Conservation (phyloP, 2,113 vertebrate species). For the Hucho hucho region DNA sequence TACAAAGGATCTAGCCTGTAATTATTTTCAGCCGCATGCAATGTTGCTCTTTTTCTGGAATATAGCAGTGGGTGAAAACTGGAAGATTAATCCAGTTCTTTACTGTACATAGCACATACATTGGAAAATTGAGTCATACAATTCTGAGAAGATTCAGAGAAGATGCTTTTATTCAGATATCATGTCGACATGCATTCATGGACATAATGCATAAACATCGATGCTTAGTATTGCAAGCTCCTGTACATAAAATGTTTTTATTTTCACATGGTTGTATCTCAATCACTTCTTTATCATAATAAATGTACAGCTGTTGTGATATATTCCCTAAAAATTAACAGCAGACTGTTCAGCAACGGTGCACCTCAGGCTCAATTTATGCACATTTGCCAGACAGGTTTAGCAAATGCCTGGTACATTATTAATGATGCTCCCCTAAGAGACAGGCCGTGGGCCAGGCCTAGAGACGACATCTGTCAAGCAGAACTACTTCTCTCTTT, state of each 20-base stretch:
- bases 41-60: neutral
- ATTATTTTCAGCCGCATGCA: constrained; percentile 22
- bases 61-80: neutral
- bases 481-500: constrained; percentile 46
- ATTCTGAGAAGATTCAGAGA: too few relatives aligned
- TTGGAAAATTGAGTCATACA: too few relatives aligned
- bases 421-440: constrained; percentile 56
- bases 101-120: too few relatives aligned
- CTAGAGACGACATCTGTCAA: constrained; percentile 55
- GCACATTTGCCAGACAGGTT: constrained; percentile 68
- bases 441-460: constrained; percentile 62
- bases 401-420: constrained; percentile 61
- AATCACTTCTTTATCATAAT: neutral
- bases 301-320: constrained; percentile 37
- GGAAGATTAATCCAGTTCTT: too few relatives aligned
- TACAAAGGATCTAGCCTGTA: constrained; percentile 7
- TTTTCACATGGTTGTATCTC: too few relatives aligned
- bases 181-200: too few relatives aligned
- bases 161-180: too few relatives aligned
- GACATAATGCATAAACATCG: too few relatives aligned
- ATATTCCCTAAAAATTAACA: constrained; percentile 47
- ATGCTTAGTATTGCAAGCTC: too few relatives aligned
- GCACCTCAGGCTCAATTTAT: constrained; percentile 54
- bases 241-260: too few relatives aligned
- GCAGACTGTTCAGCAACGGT: constrained; percentile 49